Conservation (phyloP, 1,140 invertebrate species). For the Orius insidiosus region DNA sequence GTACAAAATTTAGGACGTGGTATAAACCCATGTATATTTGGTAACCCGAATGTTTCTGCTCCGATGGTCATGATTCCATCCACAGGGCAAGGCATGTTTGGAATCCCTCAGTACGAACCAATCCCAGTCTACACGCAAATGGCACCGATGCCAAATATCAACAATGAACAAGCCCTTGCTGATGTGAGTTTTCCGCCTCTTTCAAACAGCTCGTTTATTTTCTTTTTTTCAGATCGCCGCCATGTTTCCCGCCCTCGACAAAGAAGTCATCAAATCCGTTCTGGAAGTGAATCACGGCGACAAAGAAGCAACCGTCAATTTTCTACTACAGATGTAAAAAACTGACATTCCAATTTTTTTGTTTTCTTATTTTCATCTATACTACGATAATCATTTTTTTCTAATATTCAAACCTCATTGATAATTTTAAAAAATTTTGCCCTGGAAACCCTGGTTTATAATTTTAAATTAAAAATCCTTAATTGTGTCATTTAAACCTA, state of each 20-base stretch:
- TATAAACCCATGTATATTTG: constrained; percentile 13
- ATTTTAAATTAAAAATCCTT: too few relatives aligned
- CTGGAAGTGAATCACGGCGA: constrained; percentile 76
- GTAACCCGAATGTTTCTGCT: constrained; percentile 13
- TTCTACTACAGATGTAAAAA: constrained; percentile 63
- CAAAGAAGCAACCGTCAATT: constrained; percentile 80
- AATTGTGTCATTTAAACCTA: too few relatives aligned
- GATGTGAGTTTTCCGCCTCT: neutral
- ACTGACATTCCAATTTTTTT: too few relatives aligned
- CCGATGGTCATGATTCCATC: constrained; percentile 47
- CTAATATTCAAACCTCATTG: too few relatives aligned
- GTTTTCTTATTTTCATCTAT: too few relatives aligned
- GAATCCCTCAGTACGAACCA: constrained; percentile 26
- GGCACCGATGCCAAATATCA: constrained; percentile 23
- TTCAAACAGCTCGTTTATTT: constrained; percentile 4
- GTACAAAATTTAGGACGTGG: constrained; percentile 11
- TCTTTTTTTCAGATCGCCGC: constrained; percentile 56
- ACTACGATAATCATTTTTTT: too few relatives aligned
- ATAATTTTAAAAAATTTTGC: too few relatives aligned
- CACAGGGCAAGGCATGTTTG: constrained; percentile 24
- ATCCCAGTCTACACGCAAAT: constrained; percentile 30
- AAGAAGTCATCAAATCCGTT: constrained; percentile 78
- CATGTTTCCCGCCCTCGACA: constrained; percentile 92
- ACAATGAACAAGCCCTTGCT: constrained; percentile 10
- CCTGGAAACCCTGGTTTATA: too few relatives aligned